These are phyloP conservation scores for Drosophila aff. DNA, from an alignment of 1,140 invertebrate species.

Conservation along the genomic window DNA sequence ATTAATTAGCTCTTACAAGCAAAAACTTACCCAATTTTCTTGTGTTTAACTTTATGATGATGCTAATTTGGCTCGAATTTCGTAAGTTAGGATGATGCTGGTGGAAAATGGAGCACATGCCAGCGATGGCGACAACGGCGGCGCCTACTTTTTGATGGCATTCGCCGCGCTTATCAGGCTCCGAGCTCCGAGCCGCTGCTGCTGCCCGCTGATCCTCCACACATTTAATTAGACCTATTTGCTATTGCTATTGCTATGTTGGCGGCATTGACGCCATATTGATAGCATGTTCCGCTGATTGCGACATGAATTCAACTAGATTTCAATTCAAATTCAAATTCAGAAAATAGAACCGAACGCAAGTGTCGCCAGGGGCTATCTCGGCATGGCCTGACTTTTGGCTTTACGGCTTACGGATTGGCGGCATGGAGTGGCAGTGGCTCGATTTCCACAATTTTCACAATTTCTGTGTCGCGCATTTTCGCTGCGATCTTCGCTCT, in stretches of 20 bases:
- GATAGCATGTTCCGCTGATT: constrained; percentile 75
- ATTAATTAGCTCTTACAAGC: background rate
- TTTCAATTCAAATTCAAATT: constrained; percentile 41
- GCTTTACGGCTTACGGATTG: constrained; percentile 7
- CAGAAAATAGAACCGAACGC: constrained; percentile 61
- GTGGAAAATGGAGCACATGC: constrained; percentile 41
- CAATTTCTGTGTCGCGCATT: constrained; percentile 30
- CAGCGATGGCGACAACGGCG: constrained; percentile 7
- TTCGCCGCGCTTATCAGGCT: constrained; percentile 38
- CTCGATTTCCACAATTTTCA: constrained; percentile 11
- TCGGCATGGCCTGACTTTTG: constrained; percentile 65
- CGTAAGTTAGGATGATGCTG: constrained; percentile 16
- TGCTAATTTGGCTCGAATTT: constrained; percentile 21
- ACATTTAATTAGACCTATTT: constrained; percentile 76
- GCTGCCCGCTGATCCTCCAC: constrained; percentile 51
- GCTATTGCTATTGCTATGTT: constrained; percentile 70
- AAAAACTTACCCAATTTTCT: background rate
- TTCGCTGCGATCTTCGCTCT: constrained; percentile 24
- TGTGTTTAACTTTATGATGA: background rate
- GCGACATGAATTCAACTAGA: constrained; percentile 57
- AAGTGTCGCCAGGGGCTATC: constrained; percentile 75
- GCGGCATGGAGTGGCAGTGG: background rate
- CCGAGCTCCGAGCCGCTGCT: constrained; percentile 3
- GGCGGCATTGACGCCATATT: constrained; percentile 74
- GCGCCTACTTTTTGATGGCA: constrained; percentile 46